Evolutionary conservation across 2,113 vertebrate species (phyloP).

Genomic region (Sturnus vulgaris): DNA sequence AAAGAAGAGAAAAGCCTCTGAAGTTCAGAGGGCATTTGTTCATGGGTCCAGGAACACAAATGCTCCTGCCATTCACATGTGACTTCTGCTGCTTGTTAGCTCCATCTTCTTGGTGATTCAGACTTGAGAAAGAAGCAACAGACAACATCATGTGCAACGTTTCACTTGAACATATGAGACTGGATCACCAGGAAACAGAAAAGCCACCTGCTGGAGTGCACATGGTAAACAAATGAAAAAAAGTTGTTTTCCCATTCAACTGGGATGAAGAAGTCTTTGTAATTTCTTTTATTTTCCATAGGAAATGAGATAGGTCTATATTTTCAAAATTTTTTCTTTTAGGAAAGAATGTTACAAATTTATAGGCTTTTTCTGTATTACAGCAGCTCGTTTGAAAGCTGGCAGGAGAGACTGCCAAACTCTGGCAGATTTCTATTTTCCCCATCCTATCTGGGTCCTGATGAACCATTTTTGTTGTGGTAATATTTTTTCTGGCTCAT

Average conservation of each 20-base stretch:
- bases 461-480: neutral
- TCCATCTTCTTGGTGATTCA: fast-evolving
- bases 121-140: neutral
- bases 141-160: neutral
- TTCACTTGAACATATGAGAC: neutral
- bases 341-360: neutral
- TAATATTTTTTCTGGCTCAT: neutral
- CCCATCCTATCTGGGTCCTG: neutral
- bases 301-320: neutral
- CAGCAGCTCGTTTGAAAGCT: neutral
- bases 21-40: neutral
- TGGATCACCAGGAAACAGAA: neutral
- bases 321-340: neutral
- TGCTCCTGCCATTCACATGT: fast-evolving
- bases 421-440: neutral
- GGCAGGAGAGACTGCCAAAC: neutral
- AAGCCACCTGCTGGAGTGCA: neutral
- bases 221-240: neutral
- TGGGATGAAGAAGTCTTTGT: neutral
- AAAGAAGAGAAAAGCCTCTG: neutral
- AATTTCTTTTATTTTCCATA: neutral
- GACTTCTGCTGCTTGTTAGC: neutral
- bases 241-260: neutral
- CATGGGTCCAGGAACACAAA: neutral
- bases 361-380: neutral